Percentiles rank a stretch among this genome's conserved stretches.
These are phyloP conservation scores for Dioctria linearis DNA, from an alignment of 2,888 invertebrate species.

Conservation along the genomic window DNA sequence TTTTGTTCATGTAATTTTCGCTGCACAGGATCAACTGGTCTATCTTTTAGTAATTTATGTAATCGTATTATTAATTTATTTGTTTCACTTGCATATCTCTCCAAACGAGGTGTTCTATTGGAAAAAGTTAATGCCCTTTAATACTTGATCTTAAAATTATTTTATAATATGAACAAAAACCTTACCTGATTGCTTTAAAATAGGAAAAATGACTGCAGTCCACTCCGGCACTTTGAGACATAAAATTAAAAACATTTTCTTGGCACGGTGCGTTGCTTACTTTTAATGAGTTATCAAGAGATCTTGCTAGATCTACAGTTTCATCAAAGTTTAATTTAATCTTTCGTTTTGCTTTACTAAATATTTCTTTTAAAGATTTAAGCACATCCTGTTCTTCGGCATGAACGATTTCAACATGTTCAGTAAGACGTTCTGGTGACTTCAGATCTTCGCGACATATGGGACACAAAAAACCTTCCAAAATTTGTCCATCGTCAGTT, in stretches of 20 bases:
- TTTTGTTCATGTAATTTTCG: conserved; percentile 82
- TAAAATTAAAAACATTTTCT: conserved; percentile 65
- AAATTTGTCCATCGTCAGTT: conserved; percentile 75
- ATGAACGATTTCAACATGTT: conserved; percentile 92
- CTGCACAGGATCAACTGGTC: conserved; percentile 81
- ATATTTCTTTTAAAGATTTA: conserved; percentile 85
- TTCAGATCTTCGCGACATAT: conserved; percentile 93
- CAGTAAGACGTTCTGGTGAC: conserved; percentile 85
- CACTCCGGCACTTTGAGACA: conserved; percentile 70
- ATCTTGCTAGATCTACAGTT: conserved; percentile 74
- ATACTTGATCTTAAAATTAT: conserved; percentile 48
- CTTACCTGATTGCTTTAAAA: conserved; percentile 79
- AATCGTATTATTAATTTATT: conserved; percentile 95
- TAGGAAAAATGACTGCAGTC: conserved; percentile 78
- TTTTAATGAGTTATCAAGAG: conserved; percentile 74
- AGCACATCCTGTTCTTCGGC: conserved; percentile 89
- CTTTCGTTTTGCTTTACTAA: conserved; percentile 92
- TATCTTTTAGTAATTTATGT: conserved; percentile 89
- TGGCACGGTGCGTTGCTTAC: conserved; percentile 57
- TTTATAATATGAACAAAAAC: conserved; percentile 57
- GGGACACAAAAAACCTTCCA: conserved; percentile 96
- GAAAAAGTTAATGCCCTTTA: conserved; percentile 58
- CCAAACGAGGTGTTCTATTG: conserved; percentile 78
- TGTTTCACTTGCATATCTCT: conserved; percentile 93
- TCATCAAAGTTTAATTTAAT: conserved; percentile 83